Percentiles rank a stretch among this genome's conserved stretches.
Conservation (phyloP, 2,888 invertebrate species). For the Atrina japonica region DNA sequence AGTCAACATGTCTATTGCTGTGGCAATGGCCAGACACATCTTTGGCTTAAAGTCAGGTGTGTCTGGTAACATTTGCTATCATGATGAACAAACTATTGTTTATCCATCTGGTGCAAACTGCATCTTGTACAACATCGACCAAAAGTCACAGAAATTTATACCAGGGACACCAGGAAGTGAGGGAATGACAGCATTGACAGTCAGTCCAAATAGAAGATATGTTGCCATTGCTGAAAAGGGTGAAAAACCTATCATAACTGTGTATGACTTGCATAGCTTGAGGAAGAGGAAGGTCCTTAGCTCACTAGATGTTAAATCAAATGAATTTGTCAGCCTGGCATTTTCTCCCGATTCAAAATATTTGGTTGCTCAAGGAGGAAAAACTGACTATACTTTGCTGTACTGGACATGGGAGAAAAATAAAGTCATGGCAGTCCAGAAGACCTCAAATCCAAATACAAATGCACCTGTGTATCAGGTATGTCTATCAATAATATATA, state of each 20-base stretch:
- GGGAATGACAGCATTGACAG: slow-evolving; percentile 81
- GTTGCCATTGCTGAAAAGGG: slow-evolving; percentile 80
- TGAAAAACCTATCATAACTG: slow-evolving; percentile 80
- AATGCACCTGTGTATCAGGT: slow-evolving; percentile 85
- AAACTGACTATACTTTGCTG: slow-evolving; percentile 91
- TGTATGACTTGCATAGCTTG: slow-evolving; percentile 81
- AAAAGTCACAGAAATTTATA: slow-evolving; percentile 81
- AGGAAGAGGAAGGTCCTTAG: slow-evolving; percentile 80
- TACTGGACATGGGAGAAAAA: slow-evolving; percentile 92
- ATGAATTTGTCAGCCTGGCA: slow-evolving; percentile 87
- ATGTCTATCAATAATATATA: slow-evolving; percentile 44
- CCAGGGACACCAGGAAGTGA: slow-evolving; percentile 81
- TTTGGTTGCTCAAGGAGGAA: slow-evolving; percentile 89
- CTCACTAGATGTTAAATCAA: slow-evolving; percentile 81
- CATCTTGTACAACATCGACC: slow-evolving; percentile 81
- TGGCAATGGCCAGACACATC: slow-evolving; percentile 78
- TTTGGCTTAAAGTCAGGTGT: slow-evolving; percentile 80
- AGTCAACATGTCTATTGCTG: slow-evolving; percentile 78
- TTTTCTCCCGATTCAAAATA: slow-evolving; percentile 92
- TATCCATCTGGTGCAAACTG: slow-evolving; percentile 81
- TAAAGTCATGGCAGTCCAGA: slow-evolving; percentile 88
- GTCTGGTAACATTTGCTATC: slow-evolving; percentile 78
- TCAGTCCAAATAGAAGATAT: slow-evolving; percentile 81
- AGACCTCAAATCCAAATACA: slow-evolving; percentile 83
- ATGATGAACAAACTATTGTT: slow-evolving; percentile 81